Base-by-base conservation (phyloP, 2,113 vertebrate species). In the Gambusia holbrooki region DNA sequence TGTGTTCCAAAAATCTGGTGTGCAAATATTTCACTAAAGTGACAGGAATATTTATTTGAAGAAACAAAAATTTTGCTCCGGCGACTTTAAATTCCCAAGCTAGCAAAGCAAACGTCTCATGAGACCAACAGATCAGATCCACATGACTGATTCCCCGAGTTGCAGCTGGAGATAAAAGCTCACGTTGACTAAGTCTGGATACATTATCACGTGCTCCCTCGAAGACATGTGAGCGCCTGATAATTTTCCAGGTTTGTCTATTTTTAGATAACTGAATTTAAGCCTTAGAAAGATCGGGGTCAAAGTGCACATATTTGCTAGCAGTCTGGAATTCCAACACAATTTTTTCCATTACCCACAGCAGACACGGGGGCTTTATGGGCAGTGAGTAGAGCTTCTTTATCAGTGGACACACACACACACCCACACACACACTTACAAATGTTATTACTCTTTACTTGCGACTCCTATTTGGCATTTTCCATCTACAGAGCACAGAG, bases 331-430 rank as follows among this genome's bases (percentile, higher is more conserved):
- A 95, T 95, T 94, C 95, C 95, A 84, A 94, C 95, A 93, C 93
- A 83, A 82, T 92, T 95, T 96, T 94, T 97, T 96, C 96, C 96
- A 96, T 96, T 93, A 95, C 95, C 91, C 87, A 80, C 81, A 89
- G 76, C 71, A 70, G 76, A 62, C 94, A 62, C 94, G 94, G 94
- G 91, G 33, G 92, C 87, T 48, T 79, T 83, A 65, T 51, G 76
- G 70, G 79, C 37, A 71, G 66, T 8, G 32, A 0, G 33, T 73
- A 84, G 86, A 88, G 84, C 83, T 87, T 80, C 73, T 81, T 93
- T 92, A 92, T 93, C 85, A 90, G 82, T 25, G 79, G 22, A 2
- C 62, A 15, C 40, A 42, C 40, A 15, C 14, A 15, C 40, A 1
- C 40, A 1, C 40, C 15, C 40, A 14, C 76, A 60, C 60, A 71